Evolutionary conservation across 2,113 vertebrate genomes (phyloP), one percentile per base, ranked within the genome.

Genomic region (Meriones unguiculatus): DNA sequence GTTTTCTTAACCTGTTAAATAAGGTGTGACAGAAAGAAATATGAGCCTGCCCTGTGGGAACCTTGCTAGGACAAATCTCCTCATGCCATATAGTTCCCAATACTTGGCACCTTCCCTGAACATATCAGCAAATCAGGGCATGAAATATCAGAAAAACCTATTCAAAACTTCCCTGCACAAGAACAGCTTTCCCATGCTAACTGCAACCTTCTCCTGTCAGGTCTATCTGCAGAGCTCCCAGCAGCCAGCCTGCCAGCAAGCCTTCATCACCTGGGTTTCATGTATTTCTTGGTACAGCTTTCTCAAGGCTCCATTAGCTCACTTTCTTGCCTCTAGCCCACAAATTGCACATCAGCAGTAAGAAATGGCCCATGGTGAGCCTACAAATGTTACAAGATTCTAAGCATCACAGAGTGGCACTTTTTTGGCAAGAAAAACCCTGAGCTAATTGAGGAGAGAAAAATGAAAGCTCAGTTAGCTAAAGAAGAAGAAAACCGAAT

Each of bases 381-480:
- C 77, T 93, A 38, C 76, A 75, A 77, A 67, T 92, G 54, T 67
- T 18, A 1, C 7, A 59, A 41, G 75, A 7, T 24, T 95, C 92
- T 91, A 11, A 95, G 73, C 25, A 72, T 46, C 54, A 67, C 46
- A 5, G 35, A 57, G 41, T 35, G 18, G 20, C 25, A 50, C 50
- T 41, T 87, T 72, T 64, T 77, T 81, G 59, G 52, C 73, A 93
- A 91, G 59, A 59, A 86, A 89, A 89, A 70, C 50, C 13, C 41
- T 50, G 57, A 81, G 30, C n/a, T 91, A 89, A 87, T 20, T 95
- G 59, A 35, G 25, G 2, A 84, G 78, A 85, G 57, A 89, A 30
- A 30, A 87, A 90, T 13, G 28, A 96, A 93, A 95, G 12, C 20
- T 89, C 59, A 87, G 52, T 95, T 89, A 90, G 35, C 73, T 65